Conservation (phyloP, 2,888 invertebrate genomes). For the Harpalus rufipes region DNA sequence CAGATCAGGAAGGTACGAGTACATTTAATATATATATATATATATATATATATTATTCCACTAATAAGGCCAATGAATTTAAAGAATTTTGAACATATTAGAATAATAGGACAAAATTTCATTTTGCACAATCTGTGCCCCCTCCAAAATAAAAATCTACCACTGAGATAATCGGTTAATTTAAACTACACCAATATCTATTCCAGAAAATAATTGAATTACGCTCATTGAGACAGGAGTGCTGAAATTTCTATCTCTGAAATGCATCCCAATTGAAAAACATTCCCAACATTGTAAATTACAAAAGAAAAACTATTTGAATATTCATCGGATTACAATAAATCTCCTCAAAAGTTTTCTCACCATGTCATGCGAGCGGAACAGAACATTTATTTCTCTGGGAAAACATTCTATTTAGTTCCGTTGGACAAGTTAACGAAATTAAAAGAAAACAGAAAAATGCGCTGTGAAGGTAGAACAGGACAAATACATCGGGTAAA, state of each 20-base stretch:
- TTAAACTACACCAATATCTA: too few species aligned
- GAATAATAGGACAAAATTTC: too few species aligned
- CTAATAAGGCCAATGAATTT: too few species aligned
- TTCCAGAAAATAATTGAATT: not conserved
- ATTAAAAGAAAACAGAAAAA: slow-evolving; percentile 35
- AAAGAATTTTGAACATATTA: too few species aligned
- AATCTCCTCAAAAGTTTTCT: not conserved
- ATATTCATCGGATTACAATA: slow-evolving; percentile 3
- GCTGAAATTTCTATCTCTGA: not conserved
- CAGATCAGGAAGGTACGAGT: too few species aligned
- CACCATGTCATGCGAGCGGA: not conserved
- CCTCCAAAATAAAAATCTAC: too few species aligned
- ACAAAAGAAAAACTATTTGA: not conserved
- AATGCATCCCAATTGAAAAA: not conserved
- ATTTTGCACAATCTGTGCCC: too few species aligned
- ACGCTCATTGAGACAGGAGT: not conserved
- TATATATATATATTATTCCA: too few species aligned
- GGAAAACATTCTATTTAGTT: slow-evolving; percentile 3
- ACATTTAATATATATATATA: too few species aligned
- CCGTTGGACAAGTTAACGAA: slow-evolving; percentile 4
- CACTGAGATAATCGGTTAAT: too few species aligned
- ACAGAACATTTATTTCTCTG: not conserved
- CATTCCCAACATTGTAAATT: not conserved
- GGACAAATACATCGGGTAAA: slow-evolving; percentile 2
- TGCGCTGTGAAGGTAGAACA: not conserved